Conservation (phyloP, 2,797 vertebrate genomes). For the Parauchenoglanis punctatus region DNA sequence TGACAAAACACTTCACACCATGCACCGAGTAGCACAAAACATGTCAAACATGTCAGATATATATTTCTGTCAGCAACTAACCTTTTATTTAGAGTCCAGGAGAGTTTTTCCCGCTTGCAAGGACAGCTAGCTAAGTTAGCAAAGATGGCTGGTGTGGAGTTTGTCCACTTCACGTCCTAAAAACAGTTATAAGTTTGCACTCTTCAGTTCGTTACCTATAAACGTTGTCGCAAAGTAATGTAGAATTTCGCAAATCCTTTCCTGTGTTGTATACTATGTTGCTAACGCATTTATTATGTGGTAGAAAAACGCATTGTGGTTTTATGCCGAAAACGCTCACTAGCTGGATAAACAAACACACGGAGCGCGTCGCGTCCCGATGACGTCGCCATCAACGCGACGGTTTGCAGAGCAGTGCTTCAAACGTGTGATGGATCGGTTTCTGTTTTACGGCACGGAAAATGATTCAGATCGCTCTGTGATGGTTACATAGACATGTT, state of each 20-base stretch:
- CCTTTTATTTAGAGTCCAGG: not conserved
- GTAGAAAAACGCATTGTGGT: not conserved
- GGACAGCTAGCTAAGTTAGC: constrained; percentile 26
- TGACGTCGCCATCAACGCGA: constrained; percentile 24
- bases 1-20: not conserved
- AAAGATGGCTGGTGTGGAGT: constrained; percentile 23
- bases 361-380: constrained; percentile 5
- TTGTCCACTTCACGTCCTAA: not conserved
- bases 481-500: not conserved
- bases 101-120: not conserved
- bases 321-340: not conserved
- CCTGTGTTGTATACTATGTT: not conserved
- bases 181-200: not conserved
- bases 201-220: not conserved
- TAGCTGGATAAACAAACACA: constrained; percentile 32
- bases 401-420: not conserved
- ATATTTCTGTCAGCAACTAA: not conserved
- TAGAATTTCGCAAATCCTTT: too few relatives aligned
- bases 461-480: not conserved
- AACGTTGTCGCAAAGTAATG: not conserved
- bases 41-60: not conserved
- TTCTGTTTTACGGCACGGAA: not conserved
- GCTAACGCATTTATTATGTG: not conserved
- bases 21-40: not conserved
- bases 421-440: not conserved